Conservation (phyloP, 2,888 invertebrate species). For the Tetragonula carbonaria region DNA sequence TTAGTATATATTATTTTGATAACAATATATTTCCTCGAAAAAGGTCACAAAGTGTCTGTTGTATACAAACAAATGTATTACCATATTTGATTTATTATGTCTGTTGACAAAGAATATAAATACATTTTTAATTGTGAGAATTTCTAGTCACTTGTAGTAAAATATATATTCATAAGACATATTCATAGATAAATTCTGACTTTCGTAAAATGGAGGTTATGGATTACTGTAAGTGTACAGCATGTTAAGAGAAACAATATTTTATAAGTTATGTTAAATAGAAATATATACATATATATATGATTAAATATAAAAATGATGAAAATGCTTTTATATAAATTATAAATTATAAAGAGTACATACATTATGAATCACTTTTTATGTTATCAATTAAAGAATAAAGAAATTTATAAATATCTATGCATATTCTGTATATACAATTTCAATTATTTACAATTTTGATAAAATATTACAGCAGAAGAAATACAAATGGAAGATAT, state of each 20-base stretch:
- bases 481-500: constrained; percentile 37
- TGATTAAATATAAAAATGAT: constrained; percentile 2
- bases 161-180: background rate
- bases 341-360: background rate
- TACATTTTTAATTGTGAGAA: background rate
- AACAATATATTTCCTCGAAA: constrained; percentile 1
- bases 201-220: constrained; percentile 54
- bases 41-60: constrained; percentile 32
- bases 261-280: constrained; percentile 1
- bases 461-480: constrained; percentile 34
- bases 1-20: background rate
- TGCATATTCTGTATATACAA: background rate
- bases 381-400: background rate
- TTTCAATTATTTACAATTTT: background rate
- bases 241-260: background rate
- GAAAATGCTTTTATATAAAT: background rate
- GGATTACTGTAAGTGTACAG: constrained; percentile 48
- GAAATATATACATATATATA: background rate
- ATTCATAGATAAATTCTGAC: background rate
- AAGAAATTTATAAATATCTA: background rate
- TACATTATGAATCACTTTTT: background rate
- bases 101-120: background rate
- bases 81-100: background rate
- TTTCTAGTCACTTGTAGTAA: background rate
- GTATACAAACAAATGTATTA: constrained; percentile 7